These are phyloP conservation scores for Ligdia adustata DNA, from an alignment of 2,888 invertebrate species.

Conservation along the genomic window DNA sequence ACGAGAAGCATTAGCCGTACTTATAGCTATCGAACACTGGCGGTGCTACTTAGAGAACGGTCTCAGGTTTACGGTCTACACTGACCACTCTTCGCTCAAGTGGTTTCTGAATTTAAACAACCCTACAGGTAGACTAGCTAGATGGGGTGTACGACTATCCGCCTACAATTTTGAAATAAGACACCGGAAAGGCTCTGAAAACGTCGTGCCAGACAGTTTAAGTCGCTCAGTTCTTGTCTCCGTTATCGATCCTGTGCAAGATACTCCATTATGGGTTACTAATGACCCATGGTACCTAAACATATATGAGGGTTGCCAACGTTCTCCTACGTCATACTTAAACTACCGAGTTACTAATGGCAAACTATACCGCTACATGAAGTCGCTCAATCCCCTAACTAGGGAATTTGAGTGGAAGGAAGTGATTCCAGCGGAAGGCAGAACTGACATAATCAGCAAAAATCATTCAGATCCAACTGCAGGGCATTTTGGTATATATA, in stretches of 20 bases:
- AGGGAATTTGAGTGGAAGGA: slow-evolving; percentile 4
- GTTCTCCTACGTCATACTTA: too few relatives aligned
- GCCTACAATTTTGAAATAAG: slow-evolving; percentile 11
- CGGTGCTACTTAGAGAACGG: slow-evolving; percentile 25
- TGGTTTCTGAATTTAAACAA: slow-evolving; percentile 4
- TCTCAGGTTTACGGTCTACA: slow-evolving; percentile 5
- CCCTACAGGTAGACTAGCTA: slow-evolving; percentile 13
- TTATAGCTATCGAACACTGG: slow-evolving; percentile 39
- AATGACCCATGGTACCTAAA: slow-evolving; percentile 9
- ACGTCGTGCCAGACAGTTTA: background rate
- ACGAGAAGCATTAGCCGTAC: slow-evolving; percentile 37
- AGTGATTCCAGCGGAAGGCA: background rate
- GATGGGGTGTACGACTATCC: slow-evolving; percentile 19
- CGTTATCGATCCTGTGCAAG: background rate
- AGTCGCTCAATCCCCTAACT: too few relatives aligned
- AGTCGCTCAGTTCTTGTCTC: background rate
- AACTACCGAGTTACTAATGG: too few relatives aligned
- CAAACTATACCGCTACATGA: too few relatives aligned
- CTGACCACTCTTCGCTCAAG: slow-evolving; percentile 12
- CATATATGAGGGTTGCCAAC: slow-evolving; percentile 14
- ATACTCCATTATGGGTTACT: background rate
- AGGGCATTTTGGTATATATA: slow-evolving; percentile 31
- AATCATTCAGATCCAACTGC: slow-evolving; percentile 7
- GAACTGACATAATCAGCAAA: background rate
- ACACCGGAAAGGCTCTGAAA: slow-evolving; percentile 8